Base-by-base conservation (phyloP, 2,113 vertebrate species). In the Cebus imitator region DNA sequence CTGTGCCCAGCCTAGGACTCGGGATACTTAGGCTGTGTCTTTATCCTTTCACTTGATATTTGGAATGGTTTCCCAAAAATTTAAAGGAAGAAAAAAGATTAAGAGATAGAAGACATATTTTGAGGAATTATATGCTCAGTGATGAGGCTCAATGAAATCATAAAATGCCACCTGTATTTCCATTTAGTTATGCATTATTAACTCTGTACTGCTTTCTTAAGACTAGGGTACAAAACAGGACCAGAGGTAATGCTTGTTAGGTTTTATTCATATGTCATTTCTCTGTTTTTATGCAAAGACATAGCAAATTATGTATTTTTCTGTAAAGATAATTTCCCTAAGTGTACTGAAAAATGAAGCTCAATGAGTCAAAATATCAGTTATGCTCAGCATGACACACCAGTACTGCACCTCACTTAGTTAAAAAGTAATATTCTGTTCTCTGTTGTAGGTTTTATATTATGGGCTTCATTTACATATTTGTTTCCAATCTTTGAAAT, bases 261-360 rank as follows among this genome's bases (percentile, higher is more conserved):
- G 66, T 72, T 97, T 92, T 35, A 81, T 43, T 32, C 52, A 45
- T 52, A 87, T 90, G 43, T 84, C 78, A 85, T 91, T 37, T 83
- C 87, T 97, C 55, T 12, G 43, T 61, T 96, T 97, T 95, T 86
- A 98, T 89, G 95, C 61, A 86, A 91, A 96, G 88, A 7, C 17
- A 80, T 95, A 4, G 35, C 43, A 83, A 92, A 66, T 45, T 86
- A 30, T 90, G 66, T 68, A 64, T 94, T 96, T 80, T 52, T 2
- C 48, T 91, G 20, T 50, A 92, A 92, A 95, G 87, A 70, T 87
- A 91, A 97, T 97, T 97, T 93, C 96, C 95, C 93, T 84, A 94
- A 95, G 32, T 94, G 5, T 86, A 45, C 88, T 95, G 55, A 94
- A 95, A 95, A 96, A 94, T 97, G 78, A 86, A 91, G 14, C 48